A percentile compares a stretch with the other conserved stretches of the same genome.
Conservation (phyloP, 2,888 invertebrate species). For the Sesia bembeciformis region DNA sequence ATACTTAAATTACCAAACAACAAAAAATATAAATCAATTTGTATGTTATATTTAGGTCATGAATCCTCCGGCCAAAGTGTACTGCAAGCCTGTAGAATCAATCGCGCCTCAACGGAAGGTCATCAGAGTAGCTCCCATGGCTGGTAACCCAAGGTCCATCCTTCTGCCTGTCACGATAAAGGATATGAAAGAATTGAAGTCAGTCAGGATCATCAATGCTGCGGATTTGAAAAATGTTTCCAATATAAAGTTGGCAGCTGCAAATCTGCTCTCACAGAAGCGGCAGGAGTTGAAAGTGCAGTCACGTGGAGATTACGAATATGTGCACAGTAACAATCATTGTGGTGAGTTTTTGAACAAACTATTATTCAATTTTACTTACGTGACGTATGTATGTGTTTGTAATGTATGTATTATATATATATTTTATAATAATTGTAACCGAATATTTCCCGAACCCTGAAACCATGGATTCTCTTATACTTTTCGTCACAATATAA, state of each 20-base stretch:
- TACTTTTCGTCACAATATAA: too few relatives aligned
- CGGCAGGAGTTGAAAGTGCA: constrained; percentile 53
- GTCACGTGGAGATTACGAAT: constrained; percentile 46
- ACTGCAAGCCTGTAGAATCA: constrained; percentile 59
- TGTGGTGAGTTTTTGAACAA: constrained; percentile 38
- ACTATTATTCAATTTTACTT: too few relatives aligned
- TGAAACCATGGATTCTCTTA: too few relatives aligned
- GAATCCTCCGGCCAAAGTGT: constrained; percentile 56
- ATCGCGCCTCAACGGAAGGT: constrained; percentile 59
- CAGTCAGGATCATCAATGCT: constrained; percentile 82
- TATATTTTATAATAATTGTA: too few relatives aligned
- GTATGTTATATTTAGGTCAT: constrained; percentile 20
- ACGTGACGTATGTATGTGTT: too few relatives aligned
- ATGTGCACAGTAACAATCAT: constrained; percentile 44
- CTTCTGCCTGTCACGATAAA: constrained; percentile 81
- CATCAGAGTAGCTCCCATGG: constrained; percentile 61
- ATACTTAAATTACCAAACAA: background rate
- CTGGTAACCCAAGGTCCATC: constrained; percentile 77
- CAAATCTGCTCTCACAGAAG: constrained; percentile 64
- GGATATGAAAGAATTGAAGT: constrained; percentile 81
- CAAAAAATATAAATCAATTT: background rate
- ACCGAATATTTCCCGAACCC: too few relatives aligned
- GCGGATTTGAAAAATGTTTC: constrained; percentile 71
- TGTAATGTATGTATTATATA: too few relatives aligned
- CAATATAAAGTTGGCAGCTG: constrained; percentile 68